A percentile compares a stretch with the other conserved stretches of the same genome.
These are phyloP conservation scores for Cataglyphis hispanica DNA, from an alignment of 1,140 invertebrate species.

Conservation along the genomic window DNA sequence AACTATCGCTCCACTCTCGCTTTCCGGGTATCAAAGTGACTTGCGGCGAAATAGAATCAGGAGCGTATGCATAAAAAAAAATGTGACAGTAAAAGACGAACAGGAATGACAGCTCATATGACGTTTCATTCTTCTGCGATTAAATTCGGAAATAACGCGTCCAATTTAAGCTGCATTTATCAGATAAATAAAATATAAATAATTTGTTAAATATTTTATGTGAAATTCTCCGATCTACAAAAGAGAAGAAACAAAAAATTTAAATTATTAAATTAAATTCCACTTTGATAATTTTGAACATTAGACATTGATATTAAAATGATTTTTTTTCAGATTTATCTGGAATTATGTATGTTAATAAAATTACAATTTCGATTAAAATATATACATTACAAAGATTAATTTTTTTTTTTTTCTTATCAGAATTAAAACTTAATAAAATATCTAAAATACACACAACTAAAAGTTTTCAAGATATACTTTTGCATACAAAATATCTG, in stretches of 20 bases:
- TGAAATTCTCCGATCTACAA: neutral
- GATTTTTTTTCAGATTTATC: neutral
- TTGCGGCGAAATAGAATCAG: neutral
- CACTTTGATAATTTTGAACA: neutral
- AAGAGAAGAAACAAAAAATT: no score
- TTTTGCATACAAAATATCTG: neutral
- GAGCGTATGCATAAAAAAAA: neutral
- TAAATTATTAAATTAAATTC: no score
- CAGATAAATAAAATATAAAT: neutral
- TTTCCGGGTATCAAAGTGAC: conserved; percentile 13
- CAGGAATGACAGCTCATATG: neutral
- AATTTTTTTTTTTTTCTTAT: neutral
- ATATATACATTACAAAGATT: neutral
- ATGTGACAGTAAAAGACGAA: neutral
- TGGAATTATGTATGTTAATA: neutral
- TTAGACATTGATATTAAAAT: neutral
- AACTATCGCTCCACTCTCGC: conserved; percentile 18
- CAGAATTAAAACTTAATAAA: neutral
- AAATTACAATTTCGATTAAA: neutral
- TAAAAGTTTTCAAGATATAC: no score
- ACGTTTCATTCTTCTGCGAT: neutral
- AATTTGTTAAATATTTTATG: neutral
- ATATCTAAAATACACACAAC: no score
- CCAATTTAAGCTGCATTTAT: neutral
- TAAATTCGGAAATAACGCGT: neutral